phyloP scores from a whole-genome alignment of 1,140 invertebrate genomes.

The Hyphantria cunea region DNA sequence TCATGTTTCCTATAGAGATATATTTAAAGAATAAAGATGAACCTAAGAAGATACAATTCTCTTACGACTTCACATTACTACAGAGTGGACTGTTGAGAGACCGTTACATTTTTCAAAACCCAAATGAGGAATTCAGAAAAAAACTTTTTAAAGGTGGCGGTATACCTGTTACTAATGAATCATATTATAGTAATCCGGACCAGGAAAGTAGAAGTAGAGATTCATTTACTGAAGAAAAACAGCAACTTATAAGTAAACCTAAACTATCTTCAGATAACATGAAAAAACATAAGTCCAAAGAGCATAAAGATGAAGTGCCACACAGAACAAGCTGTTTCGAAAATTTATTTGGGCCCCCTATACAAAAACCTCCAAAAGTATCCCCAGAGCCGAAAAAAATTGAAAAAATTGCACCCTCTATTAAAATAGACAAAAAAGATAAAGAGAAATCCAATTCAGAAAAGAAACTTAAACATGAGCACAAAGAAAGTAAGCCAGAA shows the following conservation, averaged over 20 bases:
- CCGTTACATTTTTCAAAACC: slow-evolving; percentile 88
- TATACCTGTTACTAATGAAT: slow-evolving; percentile 67
- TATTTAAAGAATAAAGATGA: slow-evolving; percentile 96
- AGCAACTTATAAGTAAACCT: slow-evolving; percentile 85
- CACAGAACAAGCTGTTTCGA: slow-evolving; percentile 87
- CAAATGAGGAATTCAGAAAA: slow-evolving; percentile 93
- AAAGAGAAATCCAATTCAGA: slow-evolving; percentile 81
- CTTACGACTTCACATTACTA: slow-evolving; percentile 94
- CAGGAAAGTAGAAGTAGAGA: slow-evolving; percentile 79
- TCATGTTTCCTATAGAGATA: slow-evolving; percentile 94
- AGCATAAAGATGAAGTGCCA: slow-evolving; percentile 84
- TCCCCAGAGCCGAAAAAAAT: slow-evolving; percentile 85
- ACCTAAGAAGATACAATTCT: slow-evolving; percentile 92
- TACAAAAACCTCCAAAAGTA: slow-evolving; percentile 86
- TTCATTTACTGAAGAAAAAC: slow-evolving; percentile 77
- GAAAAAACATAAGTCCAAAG: slow-evolving; percentile 87
- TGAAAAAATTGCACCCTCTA: slow-evolving; percentile 80
- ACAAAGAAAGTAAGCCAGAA: slow-evolving; percentile 82
- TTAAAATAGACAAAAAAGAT: slow-evolving; percentile 84
- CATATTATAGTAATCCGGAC: slow-evolving; percentile 74
- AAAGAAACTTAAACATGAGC: slow-evolving; percentile 84
- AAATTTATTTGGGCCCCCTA: slow-evolving; percentile 90
- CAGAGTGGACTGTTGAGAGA: slow-evolving; percentile 90
- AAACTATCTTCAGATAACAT: slow-evolving; percentile 84
- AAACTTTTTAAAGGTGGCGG: slow-evolving; percentile 95